Percentiles rank a stretch among this genome's conserved stretches.
Evolutionary conservation across 2,888 invertebrate genomes (phyloP).

Genomic region (Nomada flava): DNA sequence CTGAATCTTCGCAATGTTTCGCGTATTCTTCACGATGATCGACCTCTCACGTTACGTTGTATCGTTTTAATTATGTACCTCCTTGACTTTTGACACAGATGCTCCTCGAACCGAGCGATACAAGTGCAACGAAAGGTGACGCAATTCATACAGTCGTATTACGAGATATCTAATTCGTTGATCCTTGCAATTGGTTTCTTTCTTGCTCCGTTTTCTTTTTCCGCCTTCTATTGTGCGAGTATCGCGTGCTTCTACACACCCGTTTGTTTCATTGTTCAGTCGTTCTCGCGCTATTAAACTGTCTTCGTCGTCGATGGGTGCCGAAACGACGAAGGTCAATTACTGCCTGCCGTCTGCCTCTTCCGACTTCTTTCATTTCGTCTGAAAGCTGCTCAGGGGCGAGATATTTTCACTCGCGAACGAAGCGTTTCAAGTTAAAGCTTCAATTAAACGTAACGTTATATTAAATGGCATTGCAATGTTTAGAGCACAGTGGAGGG

Average conservation of each 20-base stretch:
- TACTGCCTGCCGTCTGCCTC: background rate
- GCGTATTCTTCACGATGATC: background rate
- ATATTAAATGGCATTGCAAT: too few species aligned
- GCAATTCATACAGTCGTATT: constrained; percentile 1
- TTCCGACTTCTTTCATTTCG: constrained; percentile 1
- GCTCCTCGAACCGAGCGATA: background rate
- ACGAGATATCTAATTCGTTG: constrained; percentile 23
- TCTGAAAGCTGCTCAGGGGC: too few species aligned
- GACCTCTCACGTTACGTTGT: background rate
- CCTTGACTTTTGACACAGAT: background rate
- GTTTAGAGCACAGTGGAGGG: too few species aligned
- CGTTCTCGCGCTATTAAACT: constrained; percentile 29
- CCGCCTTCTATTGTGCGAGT: background rate
- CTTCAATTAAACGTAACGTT: too few species aligned
- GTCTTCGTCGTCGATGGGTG: constrained; percentile 31
- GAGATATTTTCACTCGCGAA: background rate
- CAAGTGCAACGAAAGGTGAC: constrained; percentile 1
- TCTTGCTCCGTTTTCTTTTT: background rate
- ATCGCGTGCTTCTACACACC: constrained; percentile 8
- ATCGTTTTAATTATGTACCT: background rate
- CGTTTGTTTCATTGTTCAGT: background rate
- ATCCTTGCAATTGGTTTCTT: background rate
- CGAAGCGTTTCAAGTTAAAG: too few species aligned
- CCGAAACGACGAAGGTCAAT: constrained; percentile 35
- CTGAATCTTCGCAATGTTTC: background rate